These are phyloP conservation scores for Rutilus rutilus DNA, from an alignment of 2,113 vertebrate species.

Conservation along the genomic window DNA sequence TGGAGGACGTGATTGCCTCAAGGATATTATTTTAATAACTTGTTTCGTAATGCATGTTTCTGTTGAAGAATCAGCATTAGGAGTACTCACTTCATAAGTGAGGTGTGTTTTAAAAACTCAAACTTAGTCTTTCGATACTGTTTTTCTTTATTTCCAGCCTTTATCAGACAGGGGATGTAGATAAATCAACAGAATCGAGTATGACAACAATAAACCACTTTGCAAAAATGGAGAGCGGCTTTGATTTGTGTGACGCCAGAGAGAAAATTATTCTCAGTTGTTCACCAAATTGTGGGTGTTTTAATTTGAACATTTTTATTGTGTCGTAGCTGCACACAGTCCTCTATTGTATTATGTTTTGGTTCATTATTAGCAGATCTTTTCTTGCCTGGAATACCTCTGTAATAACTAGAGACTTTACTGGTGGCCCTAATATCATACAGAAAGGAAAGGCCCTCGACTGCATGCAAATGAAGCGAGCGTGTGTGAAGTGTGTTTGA, in stretches of 20 bases:
- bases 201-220: neutral
- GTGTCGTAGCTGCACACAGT: neutral
- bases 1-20: neutral
- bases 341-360: conserved; percentile 3
- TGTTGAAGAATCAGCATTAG: neutral
- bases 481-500: conserved; percentile 7
- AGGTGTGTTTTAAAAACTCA: neutral
- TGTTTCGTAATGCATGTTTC: neutral
- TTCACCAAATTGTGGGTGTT: neutral
- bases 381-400: conserved; percentile 3
- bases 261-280: neutral
- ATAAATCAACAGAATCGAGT: neutral
- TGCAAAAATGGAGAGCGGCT: neutral
- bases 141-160: neutral
- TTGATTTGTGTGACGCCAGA: conserved; percentile 8
- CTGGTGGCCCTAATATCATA: conserved; percentile 22
- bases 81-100: neutral
- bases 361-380: conserved; percentile 8
- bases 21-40: neutral
- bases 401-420: conserved; percentile 14
- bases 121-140: neutral
- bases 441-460: neutral
- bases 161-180: neutral
- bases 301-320: neutral
- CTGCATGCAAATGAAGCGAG: neutral